Base-by-base conservation (phyloP, 1,140 invertebrate species). In the Bilobella aurantiaca region DNA sequence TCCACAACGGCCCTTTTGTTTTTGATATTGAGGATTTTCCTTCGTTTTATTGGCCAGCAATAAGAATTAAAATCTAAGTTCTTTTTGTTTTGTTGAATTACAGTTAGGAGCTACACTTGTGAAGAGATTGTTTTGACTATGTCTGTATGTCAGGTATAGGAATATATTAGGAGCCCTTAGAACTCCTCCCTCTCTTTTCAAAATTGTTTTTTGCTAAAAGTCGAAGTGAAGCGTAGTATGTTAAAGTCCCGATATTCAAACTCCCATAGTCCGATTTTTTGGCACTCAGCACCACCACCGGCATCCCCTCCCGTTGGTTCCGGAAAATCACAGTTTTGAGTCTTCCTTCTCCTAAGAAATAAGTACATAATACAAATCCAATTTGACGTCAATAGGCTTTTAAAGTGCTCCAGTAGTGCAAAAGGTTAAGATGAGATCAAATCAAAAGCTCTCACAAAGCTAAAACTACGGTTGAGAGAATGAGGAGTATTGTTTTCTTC, bases 401-500 rank as follows among this genome's bases (percentile, higher is more conserved):
- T 12, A 56, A 56, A 28, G n/a, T n/a, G n/a, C n/a, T n/a, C n/a
- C n/a, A n/a, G n/a, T n/a, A n/a, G n/a, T n/a, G n/a, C n/a, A 29
- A 59, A 59, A 14, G 31, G 30, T 21, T 31, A 28, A 34, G 31
- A 62, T 28, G n/a, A n/a, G n/a, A n/a, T n/a, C n/a, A n/a, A 3
- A 12, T 64, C 27, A 65, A 8, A 49, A 37, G 8, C 16, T 67
- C 70, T 72, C 72, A 74, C 73, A 66, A 74, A 74, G 62, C 72
- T 74, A 63, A 74, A 74, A 61, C 72, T 73, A 49, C 70, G 58
- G 47, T 73, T 69, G 23, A 72, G 61, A 1, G 71, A 73, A 31
- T 67, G 63, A 14, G 73, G 73, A 28, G 73, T 74, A 56, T 71
- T 71, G 30, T 74, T 73, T 63, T 74, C 73, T 61, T 74, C 73